A percentile compares a stretch with the other conserved stretches of the same genome.
Conservation (phyloP, 2,113 vertebrate genomes). For the Haliaeetus leucogaster region DNA sequence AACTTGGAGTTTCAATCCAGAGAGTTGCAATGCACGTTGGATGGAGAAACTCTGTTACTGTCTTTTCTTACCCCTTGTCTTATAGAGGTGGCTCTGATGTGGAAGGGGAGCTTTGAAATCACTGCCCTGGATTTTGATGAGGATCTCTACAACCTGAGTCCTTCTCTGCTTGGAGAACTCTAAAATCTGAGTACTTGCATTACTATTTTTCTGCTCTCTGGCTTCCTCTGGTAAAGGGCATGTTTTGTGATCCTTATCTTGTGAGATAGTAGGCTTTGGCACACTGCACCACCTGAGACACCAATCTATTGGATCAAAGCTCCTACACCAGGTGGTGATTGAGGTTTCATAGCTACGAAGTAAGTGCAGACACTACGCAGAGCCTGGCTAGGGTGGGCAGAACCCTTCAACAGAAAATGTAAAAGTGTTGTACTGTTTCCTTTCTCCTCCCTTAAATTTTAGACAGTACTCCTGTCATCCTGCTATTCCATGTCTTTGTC, state of each 20-base stretch:
- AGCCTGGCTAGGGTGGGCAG: background rate
- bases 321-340: background rate
- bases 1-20: background rate
- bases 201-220: background rate
- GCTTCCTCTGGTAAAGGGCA: background rate
- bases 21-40: accelerated
- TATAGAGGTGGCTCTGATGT: background rate
- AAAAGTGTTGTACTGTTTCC: background rate
- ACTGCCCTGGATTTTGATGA: background rate
- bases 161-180: background rate
- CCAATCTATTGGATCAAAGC: background rate
- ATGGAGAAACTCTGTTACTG: background rate
- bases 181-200: background rate
- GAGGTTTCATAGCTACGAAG: background rate
- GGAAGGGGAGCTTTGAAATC: background rate
- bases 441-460: background rate
- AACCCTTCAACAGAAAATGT: background rate
- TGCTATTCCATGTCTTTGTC: background rate
- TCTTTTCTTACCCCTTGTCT: background rate
- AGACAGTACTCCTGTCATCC: background rate
- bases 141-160: background rate
- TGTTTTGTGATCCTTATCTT: background rate
- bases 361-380: background rate
- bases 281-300: background rate
- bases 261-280: background rate